phyloP scores from a whole-genome alignment of 2,888 invertebrate species.

The Clivina fossor region DNA sequence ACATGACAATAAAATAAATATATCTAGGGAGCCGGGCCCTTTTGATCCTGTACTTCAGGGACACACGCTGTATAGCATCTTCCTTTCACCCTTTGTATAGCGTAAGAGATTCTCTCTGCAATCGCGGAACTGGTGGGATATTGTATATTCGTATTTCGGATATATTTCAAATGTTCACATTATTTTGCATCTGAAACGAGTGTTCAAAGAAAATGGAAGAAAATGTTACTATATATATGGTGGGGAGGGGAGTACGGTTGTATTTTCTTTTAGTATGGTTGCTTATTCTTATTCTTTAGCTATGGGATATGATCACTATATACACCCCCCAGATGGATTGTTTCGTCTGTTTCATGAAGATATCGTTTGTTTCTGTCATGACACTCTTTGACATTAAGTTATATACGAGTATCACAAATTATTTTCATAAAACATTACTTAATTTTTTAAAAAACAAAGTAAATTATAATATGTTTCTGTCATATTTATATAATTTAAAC shows the following conservation, averaged over 20 bases:
- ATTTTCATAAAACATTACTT: too few relatives aligned
- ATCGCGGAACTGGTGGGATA: too few relatives aligned
- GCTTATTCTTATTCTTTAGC: too few relatives aligned
- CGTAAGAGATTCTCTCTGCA: background rate
- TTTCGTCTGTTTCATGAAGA: slow-evolving; percentile 11
- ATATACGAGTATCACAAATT: too few relatives aligned
- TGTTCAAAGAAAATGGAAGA: slow-evolving; percentile 8
- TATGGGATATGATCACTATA: slow-evolving; percentile 15
- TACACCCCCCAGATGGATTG: slow-evolving; percentile 21
- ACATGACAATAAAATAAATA: slow-evolving; percentile 54
- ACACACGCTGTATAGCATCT: slow-evolving; percentile 43
- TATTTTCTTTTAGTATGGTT: too few relatives aligned
- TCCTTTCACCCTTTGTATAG: slow-evolving; percentile 38
- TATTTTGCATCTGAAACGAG: slow-evolving; percentile 25
- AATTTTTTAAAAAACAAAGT: too few relatives aligned
- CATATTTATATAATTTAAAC: too few relatives aligned
- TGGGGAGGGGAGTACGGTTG: too few relatives aligned
- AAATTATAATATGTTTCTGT: too few relatives aligned
- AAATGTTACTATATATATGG: background rate
- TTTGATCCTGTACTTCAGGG: slow-evolving; percentile 50
- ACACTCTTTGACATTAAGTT: too few relatives aligned
- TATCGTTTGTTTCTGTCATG: slow-evolving; percentile 17
- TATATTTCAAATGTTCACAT: slow-evolving; percentile 24
- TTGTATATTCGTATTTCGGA: background rate
- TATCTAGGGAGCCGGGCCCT: slow-evolving; percentile 46